Evolutionary conservation across 2,888 invertebrate genomes (phyloP), one percentile per base, ranked within the genome.

Genomic region (Epinotia brunnichana): DNA sequence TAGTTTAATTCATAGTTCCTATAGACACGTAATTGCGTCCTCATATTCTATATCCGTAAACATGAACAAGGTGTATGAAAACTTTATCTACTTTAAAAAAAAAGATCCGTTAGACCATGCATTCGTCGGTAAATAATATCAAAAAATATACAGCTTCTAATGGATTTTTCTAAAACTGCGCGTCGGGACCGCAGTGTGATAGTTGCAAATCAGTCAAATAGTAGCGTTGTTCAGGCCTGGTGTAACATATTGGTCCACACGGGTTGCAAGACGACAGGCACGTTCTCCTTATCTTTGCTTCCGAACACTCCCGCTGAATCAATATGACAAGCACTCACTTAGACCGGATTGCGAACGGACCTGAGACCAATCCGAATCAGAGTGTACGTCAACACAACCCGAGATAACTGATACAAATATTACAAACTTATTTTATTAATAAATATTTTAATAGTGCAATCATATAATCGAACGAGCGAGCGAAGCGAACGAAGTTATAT

Each of bases 291-390:
- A 91, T 90, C 90, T 85, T 80, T 82, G 82, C 84, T 85, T 85
- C 84, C 84, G 85, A 89, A 90, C 90, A 90, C 88, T 88, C 84
- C 76, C 75, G 83, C 84, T 89, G 86, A 88, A 87, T 89, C 89
- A 90, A 91, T 90, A 90, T 89, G 86, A 87, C 85, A 85, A 86
- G 85, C 84, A 82, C 84, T 85, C 86, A 84, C 87, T 87, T 82
- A 84, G 84, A 86, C 83, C 82, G 84, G 88, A 90, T 90, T 89
- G 87, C 83, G 83, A 80, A 81, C 80, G 80, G 80, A 81, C 83
- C 84, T 81, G 83, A 84, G 82, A 81, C 79, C 80, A 82, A 86
- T 77, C 75, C 74, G 78, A 76, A 74, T 76, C 73, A 74, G 75
- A 73, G 70, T 74, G 64, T 39, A 54, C 54, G 41, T 54, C 21